Base-by-base conservation (phyloP, 1,140 invertebrate species). In the Drosophila kepulauana region DNA sequence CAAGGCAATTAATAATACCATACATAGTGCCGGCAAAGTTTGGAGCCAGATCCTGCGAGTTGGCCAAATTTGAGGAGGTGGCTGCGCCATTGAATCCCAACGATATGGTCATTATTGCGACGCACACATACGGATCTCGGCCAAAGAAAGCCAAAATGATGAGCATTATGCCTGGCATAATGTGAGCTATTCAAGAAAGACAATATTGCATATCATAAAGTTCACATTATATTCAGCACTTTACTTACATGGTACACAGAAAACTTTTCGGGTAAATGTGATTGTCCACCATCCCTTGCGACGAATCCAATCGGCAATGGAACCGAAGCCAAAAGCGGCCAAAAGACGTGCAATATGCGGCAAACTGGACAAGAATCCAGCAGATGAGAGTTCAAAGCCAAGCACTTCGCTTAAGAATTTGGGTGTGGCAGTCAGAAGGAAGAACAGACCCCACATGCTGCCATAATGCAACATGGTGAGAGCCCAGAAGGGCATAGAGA, bases 381-480 rank as follows among this genome's bases (percentile, higher is more conserved):
- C 95, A 67, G 95, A 93, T 82, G 96, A 94, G 62, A 98, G 94
- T 78, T 98, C 94, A 77, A 98, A 98, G 62, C 97, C 96, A 10
- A 99, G 94, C 7, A 92, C 92, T 89, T 96, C 95, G 38, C 96
- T 95, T 76, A 98, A 95, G 91, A 98, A 99, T 63, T 97, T 98
- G 0, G 98, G 98, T 4, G 98, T 95, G 56, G 96, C 96, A 0
- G 96, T 98, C 70, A 98, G 94, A 76, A 98, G 95, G 75, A 97
- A 96, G 75, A 96, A 96, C 75, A 98, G 93, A 4, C 96, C 96
- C 96, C 96, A 97, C 82, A 96, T 93, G 75, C 96, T 96, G 28
- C 96, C 96, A 79, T 96, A 96, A 75, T 97, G 96, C n/a, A 96
- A 92, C 68, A 95, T 92, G 4, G 94, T 73, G 68, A 96, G 92